Evolutionary conservation across 2,797 vertebrate genomes (phyloP).

Genomic region (Coregonus suidteri): DNA sequence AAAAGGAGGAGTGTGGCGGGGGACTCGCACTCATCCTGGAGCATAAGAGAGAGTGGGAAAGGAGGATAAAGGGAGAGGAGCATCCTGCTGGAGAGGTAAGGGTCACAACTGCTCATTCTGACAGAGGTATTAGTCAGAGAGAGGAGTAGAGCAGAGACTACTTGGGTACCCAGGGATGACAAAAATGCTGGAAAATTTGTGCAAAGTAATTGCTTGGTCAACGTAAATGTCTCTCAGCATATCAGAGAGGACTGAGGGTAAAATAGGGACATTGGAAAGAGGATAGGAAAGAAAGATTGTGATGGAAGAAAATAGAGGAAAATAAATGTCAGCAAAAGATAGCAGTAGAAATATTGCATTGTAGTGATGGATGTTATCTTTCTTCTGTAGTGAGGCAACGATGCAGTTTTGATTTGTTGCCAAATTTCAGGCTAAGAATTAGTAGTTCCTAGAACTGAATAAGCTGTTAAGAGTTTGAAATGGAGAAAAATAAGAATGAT

Average conservation of each 20-base stretch:
- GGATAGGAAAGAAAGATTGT: background rate
- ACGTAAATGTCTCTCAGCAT: background rate
- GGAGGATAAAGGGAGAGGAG: background rate
- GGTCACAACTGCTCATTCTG: slow-evolving; percentile 50
- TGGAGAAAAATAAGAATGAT: background rate
- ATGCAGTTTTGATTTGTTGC: background rate
- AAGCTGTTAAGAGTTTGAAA: background rate
- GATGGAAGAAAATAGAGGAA: background rate
- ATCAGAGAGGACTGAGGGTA: background rate
- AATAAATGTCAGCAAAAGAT: slow-evolving; percentile 5
- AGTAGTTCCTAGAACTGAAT: background rate
- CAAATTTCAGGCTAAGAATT: background rate
- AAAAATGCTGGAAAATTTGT: background rate
- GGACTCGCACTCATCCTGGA: slow-evolving; percentile 27
- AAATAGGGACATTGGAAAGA: background rate
- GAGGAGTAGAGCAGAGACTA: slow-evolving; percentile 6
- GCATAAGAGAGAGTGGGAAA: background rate
- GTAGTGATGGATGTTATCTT: background rate
- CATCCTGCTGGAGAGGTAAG: slow-evolving; percentile 15
- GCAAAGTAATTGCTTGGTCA: background rate
- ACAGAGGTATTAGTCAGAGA: slow-evolving; percentile 13
- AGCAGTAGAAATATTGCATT: background rate
- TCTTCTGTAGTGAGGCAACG: background rate
- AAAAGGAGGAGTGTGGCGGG: slow-evolving; percentile 56
- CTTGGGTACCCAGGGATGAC: slow-evolving; percentile 16